Evolutionary conservation across 2,113 vertebrate species (phyloP).

Genomic region (Sula dactylatra): DNA sequence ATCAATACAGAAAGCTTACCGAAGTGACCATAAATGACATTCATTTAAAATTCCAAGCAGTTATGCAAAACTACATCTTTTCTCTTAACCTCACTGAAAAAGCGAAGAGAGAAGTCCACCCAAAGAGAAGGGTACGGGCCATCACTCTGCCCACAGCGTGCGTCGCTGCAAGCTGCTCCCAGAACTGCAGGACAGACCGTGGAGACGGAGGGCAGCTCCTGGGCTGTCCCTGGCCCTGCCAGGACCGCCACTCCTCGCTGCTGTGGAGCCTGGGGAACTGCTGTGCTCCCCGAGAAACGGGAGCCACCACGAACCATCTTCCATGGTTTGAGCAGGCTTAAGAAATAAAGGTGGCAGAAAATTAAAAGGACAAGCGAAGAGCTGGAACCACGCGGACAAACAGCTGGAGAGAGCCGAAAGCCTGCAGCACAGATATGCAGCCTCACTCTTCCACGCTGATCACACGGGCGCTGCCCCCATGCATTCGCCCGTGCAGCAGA

Average conservation of each 20-base stretch:
- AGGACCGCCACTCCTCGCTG: background rate
- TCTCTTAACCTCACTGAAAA: background rate
- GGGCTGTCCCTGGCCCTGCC: background rate
- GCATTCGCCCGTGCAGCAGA: background rate
- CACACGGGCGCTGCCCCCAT: no score
- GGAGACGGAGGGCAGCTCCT: background rate
- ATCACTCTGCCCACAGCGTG: accelerated
- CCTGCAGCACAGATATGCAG: background rate
- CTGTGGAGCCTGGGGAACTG: background rate
- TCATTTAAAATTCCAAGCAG: background rate
- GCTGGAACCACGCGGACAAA: no score
- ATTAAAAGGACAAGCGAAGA: background rate
- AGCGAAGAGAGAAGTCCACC: no score
- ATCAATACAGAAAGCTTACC: background rate
- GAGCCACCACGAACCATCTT: background rate
- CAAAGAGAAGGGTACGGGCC: background rate
- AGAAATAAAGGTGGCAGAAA: background rate
- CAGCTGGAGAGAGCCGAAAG: background rate
- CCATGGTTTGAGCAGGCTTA: background rate
- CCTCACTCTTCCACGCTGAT: background rate
- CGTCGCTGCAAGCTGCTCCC: background rate
- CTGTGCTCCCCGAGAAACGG: background rate
- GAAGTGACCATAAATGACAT: no score
- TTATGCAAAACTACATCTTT: background rate
- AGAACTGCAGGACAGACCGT: background rate